Conservation (phyloP, 1,140 invertebrate genomes). For the Parasteatoda tepidariorum region DNA sequence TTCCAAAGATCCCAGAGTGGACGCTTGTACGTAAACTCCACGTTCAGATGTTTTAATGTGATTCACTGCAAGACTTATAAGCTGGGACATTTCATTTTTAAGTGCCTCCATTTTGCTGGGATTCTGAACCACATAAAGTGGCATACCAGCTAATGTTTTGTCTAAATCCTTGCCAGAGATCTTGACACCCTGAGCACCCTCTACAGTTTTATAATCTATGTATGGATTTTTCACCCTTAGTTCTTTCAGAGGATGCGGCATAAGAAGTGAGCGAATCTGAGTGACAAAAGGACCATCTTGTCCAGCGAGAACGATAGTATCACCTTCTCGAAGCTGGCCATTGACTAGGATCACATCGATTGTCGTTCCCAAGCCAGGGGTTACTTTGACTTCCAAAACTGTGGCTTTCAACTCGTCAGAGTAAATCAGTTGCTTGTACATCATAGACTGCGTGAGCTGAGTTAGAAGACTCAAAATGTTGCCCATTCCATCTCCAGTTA, state of each 20-base stretch:
- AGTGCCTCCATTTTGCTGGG: constrained; percentile 92
- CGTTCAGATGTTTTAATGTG: constrained; percentile 89
- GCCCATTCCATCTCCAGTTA: constrained; percentile 98
- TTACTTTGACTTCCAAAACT: constrained; percentile 98
- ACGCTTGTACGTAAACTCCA: constrained; percentile 99
- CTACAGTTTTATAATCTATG: constrained; percentile 93
- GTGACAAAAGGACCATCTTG: constrained; percentile 98
- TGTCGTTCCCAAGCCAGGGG: constrained; percentile 96
- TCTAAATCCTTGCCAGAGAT: constrained; percentile 97
- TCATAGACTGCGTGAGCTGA: constrained; percentile 88
- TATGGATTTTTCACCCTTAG: constrained; percentile 97
- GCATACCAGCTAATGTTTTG: constrained; percentile 90
- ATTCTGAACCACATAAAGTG: constrained; percentile 87
- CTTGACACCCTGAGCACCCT: constrained; percentile 97
- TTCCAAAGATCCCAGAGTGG: constrained; percentile 97
- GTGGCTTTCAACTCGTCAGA: constrained; percentile 94
- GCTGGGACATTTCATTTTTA: constrained; percentile 80
- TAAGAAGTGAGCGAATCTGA: constrained; percentile 94
- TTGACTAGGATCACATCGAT: constrained; percentile 99
- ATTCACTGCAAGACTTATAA: constrained; percentile 88
- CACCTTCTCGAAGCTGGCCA: constrained; percentile 90
- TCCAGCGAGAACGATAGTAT: constrained; percentile 94
- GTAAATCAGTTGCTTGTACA: constrained; percentile 91
- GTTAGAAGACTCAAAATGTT: constrained; percentile 95
- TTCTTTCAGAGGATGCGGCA: constrained; percentile 98